phyloP scores from a whole-genome alignment of 2,113 vertebrate species.

The Equus quagga region DNA sequence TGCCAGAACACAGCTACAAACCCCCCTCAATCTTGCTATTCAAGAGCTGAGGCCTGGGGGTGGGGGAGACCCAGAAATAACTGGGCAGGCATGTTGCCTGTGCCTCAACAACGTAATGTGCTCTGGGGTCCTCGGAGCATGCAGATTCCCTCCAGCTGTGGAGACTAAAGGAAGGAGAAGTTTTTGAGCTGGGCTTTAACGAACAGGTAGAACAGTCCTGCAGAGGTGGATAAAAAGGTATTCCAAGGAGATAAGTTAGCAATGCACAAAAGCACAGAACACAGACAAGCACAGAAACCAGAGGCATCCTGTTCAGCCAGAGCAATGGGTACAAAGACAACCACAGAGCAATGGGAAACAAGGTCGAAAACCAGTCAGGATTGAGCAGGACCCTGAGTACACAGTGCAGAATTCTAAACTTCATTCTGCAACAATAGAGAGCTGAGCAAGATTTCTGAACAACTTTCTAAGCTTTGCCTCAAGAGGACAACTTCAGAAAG shows the following conservation, averaged over 20 bases:
- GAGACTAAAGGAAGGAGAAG: background rate
- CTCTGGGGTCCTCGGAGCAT: background rate
- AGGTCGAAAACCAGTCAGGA: background rate
- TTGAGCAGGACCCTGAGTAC: fast-evolving
- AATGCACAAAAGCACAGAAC: background rate
- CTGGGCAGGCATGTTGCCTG: background rate
- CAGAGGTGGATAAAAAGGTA: too few relatives aligned
- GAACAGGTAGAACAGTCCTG: background rate
- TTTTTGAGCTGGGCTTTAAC: background rate
- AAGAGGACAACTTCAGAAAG: background rate
- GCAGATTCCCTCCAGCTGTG: background rate
- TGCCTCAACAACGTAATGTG: background rate
- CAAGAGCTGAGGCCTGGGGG: background rate
- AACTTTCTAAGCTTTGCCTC: background rate
- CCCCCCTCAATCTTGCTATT: background rate
- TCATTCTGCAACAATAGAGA: background rate
- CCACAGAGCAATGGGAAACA: background rate
- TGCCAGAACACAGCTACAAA: background rate
- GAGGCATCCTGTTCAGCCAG: background rate
- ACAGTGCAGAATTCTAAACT: background rate
- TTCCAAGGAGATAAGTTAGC: background rate
- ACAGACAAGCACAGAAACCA: background rate
- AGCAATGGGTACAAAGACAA: background rate
- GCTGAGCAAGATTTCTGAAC: background rate
- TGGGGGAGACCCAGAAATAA: background rate